A percentile compares a stretch with the other conserved stretches of the same genome.
phyloP scores from a whole-genome alignment of 2,113 vertebrate species.

The Stictonetta naevosa region DNA sequence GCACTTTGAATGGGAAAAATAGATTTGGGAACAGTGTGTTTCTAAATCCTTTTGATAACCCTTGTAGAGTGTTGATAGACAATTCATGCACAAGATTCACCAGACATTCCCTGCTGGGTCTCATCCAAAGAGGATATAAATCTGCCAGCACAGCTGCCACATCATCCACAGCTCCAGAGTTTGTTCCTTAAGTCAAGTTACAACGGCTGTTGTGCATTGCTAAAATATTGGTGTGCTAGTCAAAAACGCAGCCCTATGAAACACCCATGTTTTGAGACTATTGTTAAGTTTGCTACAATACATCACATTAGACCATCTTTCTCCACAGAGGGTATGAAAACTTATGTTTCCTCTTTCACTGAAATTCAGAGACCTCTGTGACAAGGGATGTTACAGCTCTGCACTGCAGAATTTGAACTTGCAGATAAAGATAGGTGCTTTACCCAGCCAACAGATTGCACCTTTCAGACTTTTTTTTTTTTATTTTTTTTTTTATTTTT shows the following conservation, averaged over 20 bases:
- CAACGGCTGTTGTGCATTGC: neutral
- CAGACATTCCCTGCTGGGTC: neutral
- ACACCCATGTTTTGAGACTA: neutral
- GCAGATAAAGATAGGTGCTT: neutral
- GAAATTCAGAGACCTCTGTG: neutral
- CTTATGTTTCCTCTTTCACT: neutral
- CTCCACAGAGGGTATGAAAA: neutral
- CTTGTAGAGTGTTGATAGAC: neutral
- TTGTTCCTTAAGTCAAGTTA: neutral
- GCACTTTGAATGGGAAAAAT: neutral
- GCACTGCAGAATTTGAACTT: neutral
- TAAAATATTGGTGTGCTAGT: neutral
- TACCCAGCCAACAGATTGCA: neutral
- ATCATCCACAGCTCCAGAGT: neutral
- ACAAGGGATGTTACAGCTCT: neutral
- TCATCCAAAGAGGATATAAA: neutral
- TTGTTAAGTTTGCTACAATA: neutral
- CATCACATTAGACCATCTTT: neutral
- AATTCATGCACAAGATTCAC: neutral
- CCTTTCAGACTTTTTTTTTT: neutral
- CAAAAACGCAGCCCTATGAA: neutral
- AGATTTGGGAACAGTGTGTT: neutral
- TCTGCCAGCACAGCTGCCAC: neutral
- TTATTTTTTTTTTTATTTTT: neutral
- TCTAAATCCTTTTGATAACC: neutral